Evolutionary conservation across 2,797 vertebrate species (phyloP).

Genomic region (Sphenodon punctatus): DNA sequence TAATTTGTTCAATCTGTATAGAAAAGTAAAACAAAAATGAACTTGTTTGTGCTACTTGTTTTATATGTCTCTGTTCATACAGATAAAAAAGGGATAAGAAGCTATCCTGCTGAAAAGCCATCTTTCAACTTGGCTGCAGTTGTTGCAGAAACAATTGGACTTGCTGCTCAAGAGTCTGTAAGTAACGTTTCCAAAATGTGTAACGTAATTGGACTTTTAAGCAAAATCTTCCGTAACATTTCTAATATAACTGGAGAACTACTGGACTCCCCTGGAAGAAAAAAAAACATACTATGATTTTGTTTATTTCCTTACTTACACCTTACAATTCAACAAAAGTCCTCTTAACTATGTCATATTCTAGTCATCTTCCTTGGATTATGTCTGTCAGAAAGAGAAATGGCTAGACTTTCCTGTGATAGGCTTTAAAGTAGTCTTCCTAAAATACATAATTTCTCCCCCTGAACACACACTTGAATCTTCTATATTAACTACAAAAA

Average conservation of each 20-base stretch:
- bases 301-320: neutral
- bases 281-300: neutral
- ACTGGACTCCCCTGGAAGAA: neutral
- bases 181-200: constrained; percentile 52
- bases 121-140: constrained; percentile 74
- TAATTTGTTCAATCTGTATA: neutral
- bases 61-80: neutral
- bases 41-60: neutral
- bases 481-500: no score
- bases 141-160: constrained; percentile 87
- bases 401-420: neutral
- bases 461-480: neutral
- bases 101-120: constrained; percentile 60
- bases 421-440: neutral
- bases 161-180: constrained; percentile 78
- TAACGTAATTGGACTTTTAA: neutral
- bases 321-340: neutral
- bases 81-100: constrained; percentile 70
- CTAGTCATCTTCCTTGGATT: neutral
- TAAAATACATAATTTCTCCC: fast-evolving
- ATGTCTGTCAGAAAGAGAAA: neutral
- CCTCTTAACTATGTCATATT: neutral
- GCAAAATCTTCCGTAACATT: neutral
- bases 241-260: neutral
- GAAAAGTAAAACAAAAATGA: neutral